These are phyloP conservation scores for Tetranychus piercei DNA, from an alignment of 2,888 invertebrate genomes.

Conservation along the genomic window DNA sequence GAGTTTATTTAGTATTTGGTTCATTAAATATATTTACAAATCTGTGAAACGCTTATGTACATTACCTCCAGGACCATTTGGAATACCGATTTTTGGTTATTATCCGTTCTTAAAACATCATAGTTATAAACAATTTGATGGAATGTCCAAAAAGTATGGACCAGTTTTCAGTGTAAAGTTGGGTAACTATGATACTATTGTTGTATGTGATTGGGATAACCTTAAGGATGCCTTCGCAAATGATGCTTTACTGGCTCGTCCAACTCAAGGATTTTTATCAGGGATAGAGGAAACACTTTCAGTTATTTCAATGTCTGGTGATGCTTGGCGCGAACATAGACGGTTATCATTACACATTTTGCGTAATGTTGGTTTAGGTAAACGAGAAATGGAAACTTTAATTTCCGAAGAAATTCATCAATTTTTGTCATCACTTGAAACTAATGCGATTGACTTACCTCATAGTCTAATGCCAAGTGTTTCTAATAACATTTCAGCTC, in stretches of 20 bases:
- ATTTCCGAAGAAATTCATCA: not conserved
- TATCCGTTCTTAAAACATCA: not conserved
- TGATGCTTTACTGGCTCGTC: constrained; percentile 1
- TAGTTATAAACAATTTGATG: not conserved
- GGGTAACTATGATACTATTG: not conserved
- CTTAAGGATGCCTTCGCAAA: not conserved
- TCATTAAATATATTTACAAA: not conserved
- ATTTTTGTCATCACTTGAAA: not conserved
- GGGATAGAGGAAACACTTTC: not conserved
- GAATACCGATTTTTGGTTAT: not conserved
- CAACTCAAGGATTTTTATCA: not conserved
- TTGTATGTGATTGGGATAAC: not conserved
- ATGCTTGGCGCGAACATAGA: not conserved
- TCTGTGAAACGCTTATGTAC: not conserved
- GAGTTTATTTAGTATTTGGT: no score
- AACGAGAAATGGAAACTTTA: not conserved
- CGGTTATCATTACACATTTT: not conserved
- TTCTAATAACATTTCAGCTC: not conserved
- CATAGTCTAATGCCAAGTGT: not conserved
- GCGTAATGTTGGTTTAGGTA: not conserved
- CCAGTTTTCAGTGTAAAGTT: not conserved
- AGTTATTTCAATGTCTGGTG: not conserved
- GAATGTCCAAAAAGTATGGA: not conserved
- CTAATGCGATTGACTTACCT: not conserved
- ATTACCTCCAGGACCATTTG: not conserved